A percentile compares a stretch with the other conserved stretches of the same genome.
phyloP scores from a whole-genome alignment of 2,797 vertebrate species.

The Poeciliopsis presidionis region DNA sequence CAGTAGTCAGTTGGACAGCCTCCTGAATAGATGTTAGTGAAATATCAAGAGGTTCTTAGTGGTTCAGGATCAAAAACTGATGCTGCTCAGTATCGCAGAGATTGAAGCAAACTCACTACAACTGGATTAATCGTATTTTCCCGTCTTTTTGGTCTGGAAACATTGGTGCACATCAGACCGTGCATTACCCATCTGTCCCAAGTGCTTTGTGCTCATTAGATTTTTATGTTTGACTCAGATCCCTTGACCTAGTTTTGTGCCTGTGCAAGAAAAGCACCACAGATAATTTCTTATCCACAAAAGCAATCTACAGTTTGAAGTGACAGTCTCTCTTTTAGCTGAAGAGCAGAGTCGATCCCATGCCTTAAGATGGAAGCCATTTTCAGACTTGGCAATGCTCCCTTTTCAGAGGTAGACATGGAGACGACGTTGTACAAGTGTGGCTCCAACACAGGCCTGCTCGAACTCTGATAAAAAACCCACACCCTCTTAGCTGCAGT shows the following conservation, averaged over 20 bases:
- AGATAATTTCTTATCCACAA: constrained; percentile 20
- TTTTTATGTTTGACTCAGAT: constrained; percentile 56
- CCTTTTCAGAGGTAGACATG: neutral
- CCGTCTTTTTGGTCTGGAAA: constrained; percentile 35
- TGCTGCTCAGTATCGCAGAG: neutral
- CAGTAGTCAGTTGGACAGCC: neutral
- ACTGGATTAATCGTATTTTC: constrained; percentile 39
- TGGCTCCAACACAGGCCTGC: neutral
- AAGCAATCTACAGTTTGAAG: constrained; percentile 11
- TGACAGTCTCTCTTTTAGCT: neutral
- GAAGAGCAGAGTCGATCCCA: constrained; percentile 1
- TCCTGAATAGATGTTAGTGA: neutral
- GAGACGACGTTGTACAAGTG: neutral
- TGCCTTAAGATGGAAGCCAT: neutral
- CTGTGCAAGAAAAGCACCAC: constrained; percentile 19
- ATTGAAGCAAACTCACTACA: constrained; percentile 15
- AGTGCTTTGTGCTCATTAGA: constrained; percentile 62
- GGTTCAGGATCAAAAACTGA: constrained; percentile 5
- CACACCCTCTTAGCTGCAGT: neutral
- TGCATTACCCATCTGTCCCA: constrained; percentile 39
- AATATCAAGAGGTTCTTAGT: neutral
- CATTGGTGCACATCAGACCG: constrained; percentile 41
- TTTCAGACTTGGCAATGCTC: neutral
- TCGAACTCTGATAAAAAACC: neutral
- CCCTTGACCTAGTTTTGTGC: constrained; percentile 53